phyloP scores from a whole-genome alignment of 2,797 vertebrate species.

The Cheirogaleus major region DNA sequence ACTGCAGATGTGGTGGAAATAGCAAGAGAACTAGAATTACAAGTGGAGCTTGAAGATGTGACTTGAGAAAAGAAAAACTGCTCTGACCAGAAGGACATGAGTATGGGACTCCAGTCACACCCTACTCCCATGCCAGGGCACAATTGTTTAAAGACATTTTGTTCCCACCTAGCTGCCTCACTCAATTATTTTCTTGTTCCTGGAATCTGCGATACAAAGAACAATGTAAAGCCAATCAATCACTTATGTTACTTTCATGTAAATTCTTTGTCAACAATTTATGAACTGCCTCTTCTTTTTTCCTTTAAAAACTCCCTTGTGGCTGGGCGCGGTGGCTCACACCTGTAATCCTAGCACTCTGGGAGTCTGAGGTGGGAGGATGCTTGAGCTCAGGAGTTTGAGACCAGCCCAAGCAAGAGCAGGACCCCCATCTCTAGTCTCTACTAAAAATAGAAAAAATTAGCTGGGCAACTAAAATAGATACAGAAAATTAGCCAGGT shows the following conservation, averaged over 20 bases:
- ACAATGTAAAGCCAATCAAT: neutral
- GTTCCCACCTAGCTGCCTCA: neutral
- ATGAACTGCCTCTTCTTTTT: neutral
- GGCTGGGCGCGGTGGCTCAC: neutral
- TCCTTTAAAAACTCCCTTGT: neutral
- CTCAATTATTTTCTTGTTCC: neutral
- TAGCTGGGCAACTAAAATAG: too few species aligned
- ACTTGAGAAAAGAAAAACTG: neutral
- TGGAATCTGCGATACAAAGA: neutral
- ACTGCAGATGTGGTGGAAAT: neutral
- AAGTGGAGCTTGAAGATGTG: neutral
- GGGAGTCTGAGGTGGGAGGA: too few species aligned
- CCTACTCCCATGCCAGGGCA: neutral
- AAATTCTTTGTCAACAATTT: neutral
- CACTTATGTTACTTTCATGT: neutral
- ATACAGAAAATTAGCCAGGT: neutral
- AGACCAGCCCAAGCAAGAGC: neutral
- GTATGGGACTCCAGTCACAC: neutral
- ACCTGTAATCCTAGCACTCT: neutral
- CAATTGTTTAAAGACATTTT: neutral
- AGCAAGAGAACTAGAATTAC: neutral
- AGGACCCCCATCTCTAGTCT: neutral
- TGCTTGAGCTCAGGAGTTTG: neutral
- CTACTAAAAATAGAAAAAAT: too few species aligned
- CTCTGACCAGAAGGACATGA: neutral